Percentiles rank a stretch among this genome's conserved stretches.
These are phyloP conservation scores for Butorides virescens DNA, from an alignment of 2,113 vertebrate species.

Conservation along the genomic window DNA sequence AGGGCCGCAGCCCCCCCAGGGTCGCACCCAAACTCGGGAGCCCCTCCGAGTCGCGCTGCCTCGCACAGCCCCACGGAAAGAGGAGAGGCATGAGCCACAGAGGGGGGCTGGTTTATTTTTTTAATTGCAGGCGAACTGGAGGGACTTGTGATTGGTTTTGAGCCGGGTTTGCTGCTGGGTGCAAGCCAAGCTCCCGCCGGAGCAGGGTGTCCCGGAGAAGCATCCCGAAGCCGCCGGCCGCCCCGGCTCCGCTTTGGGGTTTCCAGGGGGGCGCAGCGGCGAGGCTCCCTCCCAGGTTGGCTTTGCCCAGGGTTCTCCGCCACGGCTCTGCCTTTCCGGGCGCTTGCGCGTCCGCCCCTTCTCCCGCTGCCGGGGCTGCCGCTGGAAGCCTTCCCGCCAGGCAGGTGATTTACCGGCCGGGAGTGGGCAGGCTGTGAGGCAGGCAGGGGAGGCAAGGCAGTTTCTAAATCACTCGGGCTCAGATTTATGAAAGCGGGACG, in stretches of 20 bases:
- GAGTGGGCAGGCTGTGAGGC: neutral
- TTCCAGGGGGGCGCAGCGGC: no score
- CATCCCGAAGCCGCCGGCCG: rapidly evolving
- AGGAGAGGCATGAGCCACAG: rapidly evolving
- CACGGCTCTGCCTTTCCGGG: no score
- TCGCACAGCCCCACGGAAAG: neutral
- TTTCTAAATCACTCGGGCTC: neutral
- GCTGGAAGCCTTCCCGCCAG: rapidly evolving
- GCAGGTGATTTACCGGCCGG: neutral
- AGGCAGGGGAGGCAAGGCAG: neutral
- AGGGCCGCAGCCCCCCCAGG: neutral
- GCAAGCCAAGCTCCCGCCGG: neutral
- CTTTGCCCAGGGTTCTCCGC: neutral
- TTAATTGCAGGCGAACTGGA: neutral
- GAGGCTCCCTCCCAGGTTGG: neutral
- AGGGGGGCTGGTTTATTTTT: neutral
- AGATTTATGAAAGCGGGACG: neutral
- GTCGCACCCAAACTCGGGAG: neutral
- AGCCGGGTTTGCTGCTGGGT: neutral
- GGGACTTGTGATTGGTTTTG: rapidly evolving
- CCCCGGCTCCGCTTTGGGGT: rapidly evolving
- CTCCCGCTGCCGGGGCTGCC: neutral
- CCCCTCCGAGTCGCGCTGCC: rapidly evolving
- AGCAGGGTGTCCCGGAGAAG: neutral
- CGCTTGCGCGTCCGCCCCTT: neutral